Conservation (phyloP, 1,140 invertebrate species). For the Leptinotarsa defecta region DNA sequence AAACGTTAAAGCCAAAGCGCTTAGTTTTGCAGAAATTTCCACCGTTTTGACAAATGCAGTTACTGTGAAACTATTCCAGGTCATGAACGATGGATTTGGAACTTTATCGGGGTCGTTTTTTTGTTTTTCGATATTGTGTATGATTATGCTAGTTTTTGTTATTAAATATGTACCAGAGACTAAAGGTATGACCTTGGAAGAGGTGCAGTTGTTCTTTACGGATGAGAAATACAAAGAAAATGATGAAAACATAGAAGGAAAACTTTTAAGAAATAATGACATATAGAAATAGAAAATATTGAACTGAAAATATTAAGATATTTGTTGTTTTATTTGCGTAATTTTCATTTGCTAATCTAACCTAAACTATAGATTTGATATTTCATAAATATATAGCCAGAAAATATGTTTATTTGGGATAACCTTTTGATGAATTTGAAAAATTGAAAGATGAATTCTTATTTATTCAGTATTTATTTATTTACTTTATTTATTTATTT, state of each 20-base stretch:
- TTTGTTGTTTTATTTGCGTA: too few relatives aligned
- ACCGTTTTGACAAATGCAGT: background rate
- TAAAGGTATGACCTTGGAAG: constrained; percentile 16
- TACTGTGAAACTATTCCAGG: background rate
- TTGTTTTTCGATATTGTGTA: background rate
- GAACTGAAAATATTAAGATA: too few relatives aligned
- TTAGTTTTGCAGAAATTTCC: constrained; percentile 10
- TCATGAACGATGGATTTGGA: background rate
- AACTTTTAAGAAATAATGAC: background rate
- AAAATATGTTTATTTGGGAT: too few relatives aligned
- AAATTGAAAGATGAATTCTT: too few relatives aligned
- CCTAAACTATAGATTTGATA: too few relatives aligned
- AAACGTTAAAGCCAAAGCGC: constrained; percentile 11
- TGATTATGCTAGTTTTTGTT: constrained; percentile 14
- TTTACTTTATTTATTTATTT: too few relatives aligned
- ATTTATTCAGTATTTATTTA: too few relatives aligned
- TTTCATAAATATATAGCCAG: too few relatives aligned
- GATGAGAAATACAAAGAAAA: background rate
- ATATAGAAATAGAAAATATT: too few relatives aligned
- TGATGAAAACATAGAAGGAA: background rate
- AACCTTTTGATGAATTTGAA: too few relatives aligned
- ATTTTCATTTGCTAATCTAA: too few relatives aligned
- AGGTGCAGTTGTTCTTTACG: constrained; percentile 44
- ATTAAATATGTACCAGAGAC: constrained; percentile 19
- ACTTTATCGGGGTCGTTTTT: constrained; percentile 9